These are phyloP conservation scores for Microtus ochrogaster DNA, from an alignment of 2,113 vertebrate genomes.

Conservation along the genomic window DNA sequence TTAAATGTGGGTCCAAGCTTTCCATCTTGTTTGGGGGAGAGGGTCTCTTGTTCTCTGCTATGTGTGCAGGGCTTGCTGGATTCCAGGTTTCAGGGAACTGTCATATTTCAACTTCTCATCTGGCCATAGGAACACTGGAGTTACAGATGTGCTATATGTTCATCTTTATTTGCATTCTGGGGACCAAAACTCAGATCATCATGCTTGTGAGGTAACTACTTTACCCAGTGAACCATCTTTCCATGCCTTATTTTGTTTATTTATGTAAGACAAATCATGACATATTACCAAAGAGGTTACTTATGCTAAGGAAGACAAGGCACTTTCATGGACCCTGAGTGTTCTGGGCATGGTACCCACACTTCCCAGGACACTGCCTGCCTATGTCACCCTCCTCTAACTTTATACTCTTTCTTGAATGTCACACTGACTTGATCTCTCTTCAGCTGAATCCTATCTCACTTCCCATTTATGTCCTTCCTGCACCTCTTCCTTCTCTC, in stretches of 20 bases:
- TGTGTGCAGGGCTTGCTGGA: too few species aligned
- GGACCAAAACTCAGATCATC: not conserved
- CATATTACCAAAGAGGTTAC: not conserved
- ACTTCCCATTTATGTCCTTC: not conserved
- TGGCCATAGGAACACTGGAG: too few species aligned
- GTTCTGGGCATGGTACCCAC: not conserved
- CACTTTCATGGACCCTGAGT: fast-evolving
- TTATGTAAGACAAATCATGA: not conserved
- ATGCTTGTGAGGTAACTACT: too few species aligned
- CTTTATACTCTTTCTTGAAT: not conserved
- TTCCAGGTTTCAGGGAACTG: not conserved
- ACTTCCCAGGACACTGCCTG: too few species aligned
- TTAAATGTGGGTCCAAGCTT: not conserved
- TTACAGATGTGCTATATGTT: not conserved
- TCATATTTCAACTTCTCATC: not conserved
- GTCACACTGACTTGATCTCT: not conserved
- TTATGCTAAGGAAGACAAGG: not conserved
- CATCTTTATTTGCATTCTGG: not conserved
- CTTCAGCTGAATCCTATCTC: not conserved
- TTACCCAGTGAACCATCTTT: not conserved
- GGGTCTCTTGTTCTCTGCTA: not conserved
- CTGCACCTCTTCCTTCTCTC: not conserved
- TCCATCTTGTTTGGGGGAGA: not conserved
- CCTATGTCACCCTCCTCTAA: not conserved
- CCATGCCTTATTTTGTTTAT: not conserved